Percentiles rank a stretch among this genome's conserved stretches.
Evolutionary conservation across 2,113 vertebrate genomes (phyloP).

Genomic region (Brachyistius frenatus): DNA sequence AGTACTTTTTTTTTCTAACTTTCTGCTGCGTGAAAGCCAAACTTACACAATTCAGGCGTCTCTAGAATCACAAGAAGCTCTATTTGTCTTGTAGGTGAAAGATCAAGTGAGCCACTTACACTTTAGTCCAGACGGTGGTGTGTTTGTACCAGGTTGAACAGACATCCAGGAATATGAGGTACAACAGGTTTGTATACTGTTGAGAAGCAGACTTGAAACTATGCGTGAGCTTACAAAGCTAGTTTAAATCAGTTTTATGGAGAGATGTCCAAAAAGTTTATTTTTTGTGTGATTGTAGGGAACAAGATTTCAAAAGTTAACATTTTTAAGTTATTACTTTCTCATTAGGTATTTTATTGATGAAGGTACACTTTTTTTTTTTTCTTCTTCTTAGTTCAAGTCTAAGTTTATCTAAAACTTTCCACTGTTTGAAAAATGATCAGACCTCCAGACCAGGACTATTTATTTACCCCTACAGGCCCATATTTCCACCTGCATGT

Average conservation of each 20-base stretch:
- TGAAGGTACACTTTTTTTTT: not conserved
- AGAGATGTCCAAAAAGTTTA: not conserved
- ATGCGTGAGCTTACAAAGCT: accelerated
- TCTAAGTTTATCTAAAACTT: constrained; percentile 59
- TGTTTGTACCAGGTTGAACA: constrained; percentile 52
- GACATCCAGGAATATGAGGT: not conserved
- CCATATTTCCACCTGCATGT: constrained; percentile 80
- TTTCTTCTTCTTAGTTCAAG: constrained; percentile 20
- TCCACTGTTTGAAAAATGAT: constrained; percentile 63
- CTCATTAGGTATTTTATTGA: not conserved
- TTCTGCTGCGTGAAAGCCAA: not conserved
- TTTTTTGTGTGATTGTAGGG: not conserved
- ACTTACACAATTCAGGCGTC: accelerated
- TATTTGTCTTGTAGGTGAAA: not conserved
- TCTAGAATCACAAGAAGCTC: not conserved
- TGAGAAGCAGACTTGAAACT: not conserved
- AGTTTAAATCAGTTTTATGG: not conserved
- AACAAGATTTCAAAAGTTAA: not conserved
- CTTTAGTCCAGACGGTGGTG: constrained; percentile 73
- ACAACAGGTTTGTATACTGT: not conserved
- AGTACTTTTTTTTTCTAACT: not conserved
- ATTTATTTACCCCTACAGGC: constrained; percentile 72
- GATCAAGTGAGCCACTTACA: constrained; percentile 23
- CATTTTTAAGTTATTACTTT: not conserved
- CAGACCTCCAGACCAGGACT: constrained; percentile 24